These are phyloP conservation scores for Gorsachius magnificus DNA, from an alignment of 2,797 vertebrate genomes.

Conservation along the genomic window DNA sequence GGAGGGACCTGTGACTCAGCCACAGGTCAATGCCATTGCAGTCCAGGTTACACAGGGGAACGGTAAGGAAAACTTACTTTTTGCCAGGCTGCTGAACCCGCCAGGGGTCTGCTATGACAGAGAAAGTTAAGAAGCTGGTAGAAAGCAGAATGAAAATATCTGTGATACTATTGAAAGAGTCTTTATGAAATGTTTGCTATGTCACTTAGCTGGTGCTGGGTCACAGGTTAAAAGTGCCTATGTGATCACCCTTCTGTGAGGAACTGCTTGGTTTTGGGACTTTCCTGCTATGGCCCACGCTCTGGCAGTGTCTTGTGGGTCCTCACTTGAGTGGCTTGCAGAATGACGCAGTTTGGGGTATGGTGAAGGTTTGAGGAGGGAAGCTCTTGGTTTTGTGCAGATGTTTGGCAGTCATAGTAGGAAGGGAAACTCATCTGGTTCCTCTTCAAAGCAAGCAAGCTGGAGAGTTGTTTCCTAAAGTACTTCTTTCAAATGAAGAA, in stretches of 20 bases:
- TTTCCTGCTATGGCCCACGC: background rate
- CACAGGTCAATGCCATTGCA: constrained; percentile 88
- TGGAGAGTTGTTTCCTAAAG: background rate
- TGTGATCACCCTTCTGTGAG: background rate
- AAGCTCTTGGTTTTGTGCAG: background rate
- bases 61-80: constrained; percentile 76
- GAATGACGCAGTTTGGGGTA: background rate
- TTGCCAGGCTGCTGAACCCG: background rate
- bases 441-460: background rate
- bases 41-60: constrained; percentile 90
- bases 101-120: background rate
- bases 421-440: background rate
- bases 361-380: background rate
- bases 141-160: background rate
- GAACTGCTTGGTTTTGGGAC: background rate
- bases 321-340: background rate
- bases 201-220: background rate
- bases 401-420: background rate
- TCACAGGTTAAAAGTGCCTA: background rate
- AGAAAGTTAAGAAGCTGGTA: background rate
- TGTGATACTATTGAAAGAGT: rapidly evolving
- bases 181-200: background rate
- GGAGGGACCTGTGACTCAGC: constrained; percentile 84
- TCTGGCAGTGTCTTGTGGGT: background rate
- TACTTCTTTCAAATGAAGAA: background rate